phyloP scores from a whole-genome alignment of 2,113 vertebrate genomes.

The Proterorhinus semilunaris region DNA sequence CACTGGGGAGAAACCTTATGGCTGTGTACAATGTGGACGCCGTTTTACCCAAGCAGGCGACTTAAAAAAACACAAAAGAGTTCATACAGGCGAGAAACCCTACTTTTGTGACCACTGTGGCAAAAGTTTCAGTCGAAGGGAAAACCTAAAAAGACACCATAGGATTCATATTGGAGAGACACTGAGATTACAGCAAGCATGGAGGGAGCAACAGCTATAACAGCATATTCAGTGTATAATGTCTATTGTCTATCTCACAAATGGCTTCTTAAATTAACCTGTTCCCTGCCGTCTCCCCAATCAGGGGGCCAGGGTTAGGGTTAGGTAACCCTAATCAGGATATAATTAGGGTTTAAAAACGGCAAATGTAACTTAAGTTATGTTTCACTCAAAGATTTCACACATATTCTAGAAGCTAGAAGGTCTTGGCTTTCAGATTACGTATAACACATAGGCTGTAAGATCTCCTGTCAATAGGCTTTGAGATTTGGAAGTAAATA shows the following conservation, averaged over 20 bases:
- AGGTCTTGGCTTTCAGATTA: too few species aligned
- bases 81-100: slow-evolving; percentile 77
- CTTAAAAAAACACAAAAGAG: slow-evolving; percentile 76
- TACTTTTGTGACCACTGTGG: slow-evolving; percentile 75
- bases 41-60: slow-evolving; percentile 75
- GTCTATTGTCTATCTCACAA: neutral
- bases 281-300: too few species aligned
- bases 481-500: too few species aligned
- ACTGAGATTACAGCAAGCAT: slow-evolving; percentile 52
- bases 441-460: too few species aligned
- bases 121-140: slow-evolving; percentile 75
- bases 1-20: slow-evolving; percentile 75
- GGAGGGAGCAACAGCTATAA: slow-evolving; percentile 46
- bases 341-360: too few species aligned
- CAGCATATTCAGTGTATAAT: neutral
- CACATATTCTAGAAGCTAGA: too few species aligned
- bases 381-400: too few species aligned
- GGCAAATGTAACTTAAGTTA: too few species aligned
- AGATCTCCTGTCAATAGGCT: too few species aligned
- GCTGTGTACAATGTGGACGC: slow-evolving; percentile 71
- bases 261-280: neutral
- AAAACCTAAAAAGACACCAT: slow-evolving; percentile 76
- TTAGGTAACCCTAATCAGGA: too few species aligned
- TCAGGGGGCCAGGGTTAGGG: too few species aligned
- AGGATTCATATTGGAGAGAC: slow-evolving; percentile 70